Base-by-base conservation (phyloP, 2,888 invertebrate genomes). In the Tachina lurida region DNA sequence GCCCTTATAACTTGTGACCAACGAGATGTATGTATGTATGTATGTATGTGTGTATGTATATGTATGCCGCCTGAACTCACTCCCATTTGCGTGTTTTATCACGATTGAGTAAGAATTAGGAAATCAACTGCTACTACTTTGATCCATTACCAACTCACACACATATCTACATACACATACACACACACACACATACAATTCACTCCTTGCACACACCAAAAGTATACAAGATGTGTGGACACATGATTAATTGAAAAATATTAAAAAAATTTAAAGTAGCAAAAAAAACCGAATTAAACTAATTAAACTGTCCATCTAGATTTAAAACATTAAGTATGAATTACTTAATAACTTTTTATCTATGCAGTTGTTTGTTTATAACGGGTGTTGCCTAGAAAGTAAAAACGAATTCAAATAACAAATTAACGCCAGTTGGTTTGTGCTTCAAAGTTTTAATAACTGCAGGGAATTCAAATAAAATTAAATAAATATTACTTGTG, bases 281-380 rank as follows among this genome's bases (percentile, higher is more conserved):
- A 31, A 54, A 31, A 74, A 54, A 54, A 22, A 7, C 31, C 54
- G 65, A 56, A 56, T 45, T 15, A 52, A 58, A 47, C 31, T 47
- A 73, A 60, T 76, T 67, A 76, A 76, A 76, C 65, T 76, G 76
- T 67, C 67, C 56, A 76, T 67, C 56, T 65, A 54, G 63, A 60
- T 75, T 75, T 63, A 75, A 67, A 67, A 58, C 15, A 52, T 67
- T 47, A 31, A 58, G 47, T 47, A 41, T 31, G 31, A 31, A 7
- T 62, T 62, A 62, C 31, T 10, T 22, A 19, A 65, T 22, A 13
- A 22, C 15, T 47, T 47, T 10, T 22, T 31, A 22, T 31, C 9
- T 31, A 22, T 7, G 15, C 2, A 39, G 31, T 17, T 62, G 19
- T 62, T n/a, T 43, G 2, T 62, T 62, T 43, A 12, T 17, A 62